Conservation (phyloP, 2,888 invertebrate species). For the Archaeoteleia sp. region DNA sequence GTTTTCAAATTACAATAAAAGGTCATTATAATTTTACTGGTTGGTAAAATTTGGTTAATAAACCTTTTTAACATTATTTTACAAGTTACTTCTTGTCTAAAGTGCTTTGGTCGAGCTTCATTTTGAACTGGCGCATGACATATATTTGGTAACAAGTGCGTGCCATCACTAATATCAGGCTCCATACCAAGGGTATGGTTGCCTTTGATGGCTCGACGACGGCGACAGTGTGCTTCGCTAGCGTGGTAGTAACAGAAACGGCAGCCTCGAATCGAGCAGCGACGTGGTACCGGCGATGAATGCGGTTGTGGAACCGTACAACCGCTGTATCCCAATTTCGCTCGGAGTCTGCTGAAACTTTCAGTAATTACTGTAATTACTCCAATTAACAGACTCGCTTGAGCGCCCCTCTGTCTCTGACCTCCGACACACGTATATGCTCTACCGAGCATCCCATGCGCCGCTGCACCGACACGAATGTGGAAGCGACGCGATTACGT, state of each 20-base stretch:
- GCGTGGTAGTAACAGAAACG: constrained; percentile 48
- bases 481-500: constrained; percentile 50
- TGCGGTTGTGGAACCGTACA: constrained; percentile 64
- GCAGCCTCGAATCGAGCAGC: constrained; percentile 44
- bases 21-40: too few species aligned
- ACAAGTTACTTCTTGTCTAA: background rate
- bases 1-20: too few species aligned
- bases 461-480: constrained; percentile 38
- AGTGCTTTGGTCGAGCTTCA: constrained; percentile 13
- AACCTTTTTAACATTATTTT: too few species aligned
- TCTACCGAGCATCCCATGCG: constrained; percentile 39
- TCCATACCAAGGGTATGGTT: constrained; percentile 52
- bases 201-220: constrained; percentile 43
- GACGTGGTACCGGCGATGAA: constrained; percentile 55
- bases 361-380: constrained; percentile 75
- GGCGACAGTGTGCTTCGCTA: constrained; percentile 24
- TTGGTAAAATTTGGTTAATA: too few species aligned
- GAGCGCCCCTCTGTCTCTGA: constrained; percentile 66
- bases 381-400: constrained; percentile 75
- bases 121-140: constrained; percentile 18
- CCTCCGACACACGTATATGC: constrained; percentile 54
- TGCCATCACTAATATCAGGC: constrained; percentile 67
- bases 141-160: constrained; percentile 52
- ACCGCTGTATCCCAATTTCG: constrained; percentile 56
- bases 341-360: constrained; percentile 69